Evolutionary conservation across 2,797 vertebrate species (phyloP).

Genomic region (Ataeniobius toweri): DNA sequence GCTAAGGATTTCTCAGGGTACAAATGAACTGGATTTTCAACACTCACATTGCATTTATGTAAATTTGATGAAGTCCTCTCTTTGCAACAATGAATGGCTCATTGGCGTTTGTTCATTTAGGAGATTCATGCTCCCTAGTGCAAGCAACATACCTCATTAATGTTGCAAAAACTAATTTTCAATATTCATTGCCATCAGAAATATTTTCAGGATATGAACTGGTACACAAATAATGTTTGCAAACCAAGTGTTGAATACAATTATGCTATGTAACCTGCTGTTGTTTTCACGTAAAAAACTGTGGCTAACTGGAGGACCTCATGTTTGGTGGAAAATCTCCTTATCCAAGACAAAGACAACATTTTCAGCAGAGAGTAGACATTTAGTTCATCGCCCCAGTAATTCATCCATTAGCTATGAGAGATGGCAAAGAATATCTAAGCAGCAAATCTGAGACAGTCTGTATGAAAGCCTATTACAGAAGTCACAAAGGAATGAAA

Average conservation of each 20-base stretch:
- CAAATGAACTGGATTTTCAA: slow-evolving; percentile 17
- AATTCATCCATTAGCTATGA: slow-evolving; percentile 54
- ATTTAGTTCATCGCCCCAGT: slow-evolving; percentile 47
- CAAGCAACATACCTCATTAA: slow-evolving; percentile 51
- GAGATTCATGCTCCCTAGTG: slow-evolving; percentile 38
- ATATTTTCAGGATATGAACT: slow-evolving; percentile 24
- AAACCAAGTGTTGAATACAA: slow-evolving; percentile 13
- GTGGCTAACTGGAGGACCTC: slow-evolving; percentile 29
- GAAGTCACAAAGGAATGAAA: slow-evolving; percentile 53
- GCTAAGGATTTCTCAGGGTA: slow-evolving; percentile 21
- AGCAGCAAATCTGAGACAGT: slow-evolving; percentile 57
- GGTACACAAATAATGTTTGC: slow-evolving; percentile 19
- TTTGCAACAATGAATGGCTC: slow-evolving; percentile 40
- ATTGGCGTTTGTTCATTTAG: slow-evolving; percentile 63
- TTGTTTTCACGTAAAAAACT: slow-evolving; percentile 17
- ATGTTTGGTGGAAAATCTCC: slow-evolving; percentile 46
- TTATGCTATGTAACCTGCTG: slow-evolving; percentile 27
- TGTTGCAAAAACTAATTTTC: slow-evolving; percentile 39
- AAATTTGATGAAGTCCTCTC: slow-evolving; percentile 44
- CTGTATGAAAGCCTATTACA: slow-evolving; percentile 63
- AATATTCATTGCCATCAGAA: slow-evolving; percentile 32
- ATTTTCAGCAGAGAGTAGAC: slow-evolving; percentile 35
- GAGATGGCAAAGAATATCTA: slow-evolving; percentile 62
- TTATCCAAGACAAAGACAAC: slow-evolving; percentile 38
- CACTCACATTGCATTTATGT: slow-evolving; percentile 45